Evolutionary conservation across 1,140 invertebrate species (phyloP).

Genomic region (Tetragnatha versicolor): DNA sequence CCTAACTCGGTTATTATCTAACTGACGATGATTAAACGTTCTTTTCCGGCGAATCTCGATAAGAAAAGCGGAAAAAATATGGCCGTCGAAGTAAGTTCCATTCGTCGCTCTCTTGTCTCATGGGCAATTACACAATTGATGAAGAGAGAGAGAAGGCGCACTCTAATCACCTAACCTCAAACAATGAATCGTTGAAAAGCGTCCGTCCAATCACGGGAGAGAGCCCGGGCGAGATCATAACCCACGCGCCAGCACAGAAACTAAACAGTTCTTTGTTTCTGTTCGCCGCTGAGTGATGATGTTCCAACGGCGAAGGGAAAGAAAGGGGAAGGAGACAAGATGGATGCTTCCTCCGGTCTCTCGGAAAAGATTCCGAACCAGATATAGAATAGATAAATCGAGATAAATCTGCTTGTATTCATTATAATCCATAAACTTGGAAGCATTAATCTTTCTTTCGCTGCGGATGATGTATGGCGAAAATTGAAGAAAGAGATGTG

Average conservation of each 20-base stretch:
- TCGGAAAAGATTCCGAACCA: conserved; percentile 27
- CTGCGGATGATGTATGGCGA: conserved; percentile 25
- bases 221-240: conserved; percentile 1
- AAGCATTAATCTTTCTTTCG: conserved; percentile 40
- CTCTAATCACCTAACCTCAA: conserved; percentile 14
- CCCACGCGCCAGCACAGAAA: conserved; percentile 32
- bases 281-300: conserved; percentile 49
- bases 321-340: conserved; percentile 35
- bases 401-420: conserved; percentile 54
- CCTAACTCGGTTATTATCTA: not conserved
- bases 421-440: conserved; percentile 53
- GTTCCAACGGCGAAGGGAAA: not conserved
- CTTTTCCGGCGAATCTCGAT: not conserved
- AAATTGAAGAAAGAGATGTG: conserved; percentile 50
- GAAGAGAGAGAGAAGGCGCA: conserved; percentile 28
- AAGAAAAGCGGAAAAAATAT: not conserved
- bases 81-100: not conserved
- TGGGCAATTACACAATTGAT: conserved; percentile 29
- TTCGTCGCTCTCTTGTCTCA: not conserved
- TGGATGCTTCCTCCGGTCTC: not conserved
- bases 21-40: not conserved
- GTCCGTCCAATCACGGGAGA: conserved; percentile 35
- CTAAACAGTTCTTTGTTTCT: conserved; percentile 47
- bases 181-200: conserved; percentile 11
- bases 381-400: conserved; percentile 53